phyloP scores from a whole-genome alignment of 92 coral and sea anemone species.

The Ricordea florida region DNA sequence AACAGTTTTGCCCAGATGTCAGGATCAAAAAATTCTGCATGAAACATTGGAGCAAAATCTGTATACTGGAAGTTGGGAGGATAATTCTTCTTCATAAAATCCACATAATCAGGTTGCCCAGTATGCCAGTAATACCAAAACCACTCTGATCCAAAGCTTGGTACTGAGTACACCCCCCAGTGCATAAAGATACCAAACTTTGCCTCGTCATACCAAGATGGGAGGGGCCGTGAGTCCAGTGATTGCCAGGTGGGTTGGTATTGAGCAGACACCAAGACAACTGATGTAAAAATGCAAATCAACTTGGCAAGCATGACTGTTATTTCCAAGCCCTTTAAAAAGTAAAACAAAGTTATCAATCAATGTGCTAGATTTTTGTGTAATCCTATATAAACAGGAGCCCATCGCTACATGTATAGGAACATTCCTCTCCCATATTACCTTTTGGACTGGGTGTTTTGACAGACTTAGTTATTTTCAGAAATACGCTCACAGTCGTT shows the following conservation, averaged over 20 bases:
- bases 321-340: too few species aligned
- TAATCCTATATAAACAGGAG: too few species aligned
- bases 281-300: too few species aligned
- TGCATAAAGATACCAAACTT: slow-evolving; percentile 81
- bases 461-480: too few species aligned
- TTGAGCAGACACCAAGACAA: slow-evolving; percentile 12
- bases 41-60: slow-evolving; percentile 88
- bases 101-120: slow-evolving; percentile 53
- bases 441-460: too few species aligned
- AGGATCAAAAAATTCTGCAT: slow-evolving; percentile 76
- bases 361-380: too few species aligned
- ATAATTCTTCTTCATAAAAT: slow-evolving; percentile 83
- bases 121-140: slow-evolving; percentile 76
- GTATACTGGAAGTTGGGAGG: slow-evolving; percentile 71
- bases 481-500: too few species aligned
- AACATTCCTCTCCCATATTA: too few species aligned
- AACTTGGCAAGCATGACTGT: background rate
- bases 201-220: slow-evolving; percentile 88
- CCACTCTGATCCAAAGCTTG: slow-evolving; percentile 87
- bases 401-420: too few species aligned
- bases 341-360: too few species aligned
- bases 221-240: slow-evolving; percentile 70
- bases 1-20: slow-evolving; percentile 77
- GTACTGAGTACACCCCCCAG: slow-evolving; percentile 90
- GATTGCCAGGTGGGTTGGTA: slow-evolving; percentile 67